Evolutionary conservation across 2,113 vertebrate genomes (phyloP).

Genomic region (Bambusicola thoracicus): DNA sequence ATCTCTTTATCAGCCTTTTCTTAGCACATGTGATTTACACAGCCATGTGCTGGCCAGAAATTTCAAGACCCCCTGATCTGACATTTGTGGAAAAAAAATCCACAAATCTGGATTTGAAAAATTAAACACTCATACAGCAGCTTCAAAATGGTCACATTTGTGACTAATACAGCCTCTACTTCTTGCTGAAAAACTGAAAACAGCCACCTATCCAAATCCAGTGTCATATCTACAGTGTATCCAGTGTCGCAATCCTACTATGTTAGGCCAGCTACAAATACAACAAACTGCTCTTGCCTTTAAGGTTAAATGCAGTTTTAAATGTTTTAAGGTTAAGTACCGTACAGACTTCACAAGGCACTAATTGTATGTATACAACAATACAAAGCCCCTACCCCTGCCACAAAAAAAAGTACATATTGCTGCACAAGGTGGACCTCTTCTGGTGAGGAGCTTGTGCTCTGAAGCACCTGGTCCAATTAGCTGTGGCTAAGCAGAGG

Average conservation of each 20-base stretch:
- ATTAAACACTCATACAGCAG: not conserved
- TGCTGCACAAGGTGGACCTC: conserved; percentile 57
- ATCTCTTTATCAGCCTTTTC: not conserved
- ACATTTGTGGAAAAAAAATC: not conserved
- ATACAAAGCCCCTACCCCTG: not conserved
- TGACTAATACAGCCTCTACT: not conserved
- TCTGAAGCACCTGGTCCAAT: conserved; percentile 26
- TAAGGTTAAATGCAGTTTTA: not conserved
- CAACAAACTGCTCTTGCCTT: not conserved
- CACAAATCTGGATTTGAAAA: not conserved
- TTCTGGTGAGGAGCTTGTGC: conserved; percentile 30
- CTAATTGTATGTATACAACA: not conserved
- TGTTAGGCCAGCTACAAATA: not conserved
- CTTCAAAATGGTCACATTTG: not conserved
- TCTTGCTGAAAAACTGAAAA: not conserved
- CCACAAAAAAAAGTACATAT: not conserved
- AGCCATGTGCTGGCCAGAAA: not conserved
- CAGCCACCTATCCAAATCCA: not conserved
- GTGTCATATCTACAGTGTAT: not conserved
- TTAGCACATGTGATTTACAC: not conserved
- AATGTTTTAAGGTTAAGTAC: not conserved
- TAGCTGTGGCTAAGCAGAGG: not conserved
- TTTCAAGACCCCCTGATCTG: not conserved
- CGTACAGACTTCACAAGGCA: not conserved
- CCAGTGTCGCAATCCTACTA: not conserved